Conservation (phyloP, 2,113 vertebrate genomes). For the Vombatus ursinus region DNA sequence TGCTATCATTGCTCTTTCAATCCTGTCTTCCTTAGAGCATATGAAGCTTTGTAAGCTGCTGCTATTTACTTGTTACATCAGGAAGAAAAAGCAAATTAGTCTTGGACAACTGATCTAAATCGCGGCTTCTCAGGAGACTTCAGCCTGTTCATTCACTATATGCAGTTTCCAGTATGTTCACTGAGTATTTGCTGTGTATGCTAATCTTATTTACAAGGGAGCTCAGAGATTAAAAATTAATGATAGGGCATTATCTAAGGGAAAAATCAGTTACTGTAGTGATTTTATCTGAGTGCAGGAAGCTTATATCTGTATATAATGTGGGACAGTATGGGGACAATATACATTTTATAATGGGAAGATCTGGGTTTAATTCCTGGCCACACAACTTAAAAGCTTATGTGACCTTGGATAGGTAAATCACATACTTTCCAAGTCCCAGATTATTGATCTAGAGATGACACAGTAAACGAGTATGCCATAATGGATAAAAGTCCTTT, state of each 20-base stretch:
- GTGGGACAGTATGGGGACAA: neutral
- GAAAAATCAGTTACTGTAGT: neutral
- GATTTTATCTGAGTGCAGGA: neutral
- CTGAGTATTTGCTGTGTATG: neutral
- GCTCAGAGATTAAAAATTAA: neutral
- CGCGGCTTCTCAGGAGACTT: neutral
- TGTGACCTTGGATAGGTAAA: neutral
- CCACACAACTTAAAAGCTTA: neutral
- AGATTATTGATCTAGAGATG: neutral
- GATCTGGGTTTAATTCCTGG: neutral
- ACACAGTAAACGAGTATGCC: neutral
- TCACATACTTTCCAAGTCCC: neutral
- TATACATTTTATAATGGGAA: neutral
- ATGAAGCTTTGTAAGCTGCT: neutral
- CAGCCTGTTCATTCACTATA: neutral
- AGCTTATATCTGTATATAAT: neutral
- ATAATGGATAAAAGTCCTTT: neutral
- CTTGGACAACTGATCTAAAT: neutral
- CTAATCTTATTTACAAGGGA: neutral
- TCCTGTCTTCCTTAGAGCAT: neutral
- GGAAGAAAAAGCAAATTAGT: neutral
- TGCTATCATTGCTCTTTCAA: neutral
- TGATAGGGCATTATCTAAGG: neutral
- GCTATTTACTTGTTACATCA: neutral
- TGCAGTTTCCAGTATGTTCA: neutral